Base-by-base conservation (phyloP, 53 echinoderm and acorn worm species). In the Paracentrotus lividus region DNA sequence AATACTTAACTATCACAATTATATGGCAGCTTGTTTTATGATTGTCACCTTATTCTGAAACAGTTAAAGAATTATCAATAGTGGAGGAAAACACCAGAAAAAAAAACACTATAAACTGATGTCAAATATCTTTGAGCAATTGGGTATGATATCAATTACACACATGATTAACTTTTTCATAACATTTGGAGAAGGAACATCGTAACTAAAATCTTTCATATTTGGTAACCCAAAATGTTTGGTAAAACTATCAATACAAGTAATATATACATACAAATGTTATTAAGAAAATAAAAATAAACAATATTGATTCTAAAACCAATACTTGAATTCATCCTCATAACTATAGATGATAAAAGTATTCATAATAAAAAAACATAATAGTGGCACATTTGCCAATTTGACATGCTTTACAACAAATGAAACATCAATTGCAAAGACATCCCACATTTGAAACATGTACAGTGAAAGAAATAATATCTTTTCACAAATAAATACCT, bases 1-100 rank as follows among this genome's bases (percentile, higher is more conserved):
- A 32, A 40, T 36, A 38, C 40, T 72, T 38, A 4, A 72, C 38
- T 40, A 4, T 66, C 66, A 66, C 9, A 32, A 1, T 16, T 38
- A 36, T 12, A 72, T 72, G 72, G 72, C 72, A 72, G 40, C 72
- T 72, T 40, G n/a, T n/a, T 32, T 72, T 72, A 72, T 16, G 72
- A 72, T 72, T 72, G 72, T 72, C 38, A 72, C 16, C 38, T 72
- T 72, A 38, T 5, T 72, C 4, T 38, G 20, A 66, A 72, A 72
- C 36, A 72, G 36, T 32, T 20, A 72, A 3, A 38, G 6, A 72
- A 9, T 27, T 66, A 66, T 31, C 32, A 27, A 40, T 20, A 72
- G 36, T 72, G 32, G 18, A 4, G 72, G 40, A 72, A 72, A 72
- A 40, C 18, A 72, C 72, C 72, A 40, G 36, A 40, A 6, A 72